phyloP scores from a whole-genome alignment of 2,797 vertebrate species.

The Dromococcyx pavoninus region DNA sequence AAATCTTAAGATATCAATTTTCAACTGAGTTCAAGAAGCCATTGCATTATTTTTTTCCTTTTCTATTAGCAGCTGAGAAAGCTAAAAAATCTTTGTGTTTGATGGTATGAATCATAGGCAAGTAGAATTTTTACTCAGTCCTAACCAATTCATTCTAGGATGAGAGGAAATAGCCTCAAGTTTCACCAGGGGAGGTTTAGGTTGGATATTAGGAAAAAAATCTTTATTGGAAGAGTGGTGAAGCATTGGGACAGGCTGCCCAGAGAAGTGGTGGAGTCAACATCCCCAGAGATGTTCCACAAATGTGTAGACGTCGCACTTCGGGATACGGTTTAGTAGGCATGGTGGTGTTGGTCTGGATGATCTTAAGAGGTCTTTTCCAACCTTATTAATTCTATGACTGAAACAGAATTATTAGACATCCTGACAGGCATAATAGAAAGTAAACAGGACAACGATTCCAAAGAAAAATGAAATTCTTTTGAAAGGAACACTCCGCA shows the following conservation, averaged over 20 bases:
- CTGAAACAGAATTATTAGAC: background rate
- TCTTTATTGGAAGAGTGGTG: no score
- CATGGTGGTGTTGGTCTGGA: no score
- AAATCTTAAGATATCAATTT: background rate
- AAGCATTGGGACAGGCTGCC: no score
- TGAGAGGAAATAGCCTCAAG: no score
- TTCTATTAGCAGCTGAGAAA: background rate
- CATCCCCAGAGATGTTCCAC: no score
- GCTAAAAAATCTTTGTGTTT: background rate
- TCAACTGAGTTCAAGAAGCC: background rate
- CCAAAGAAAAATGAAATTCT: background rate
- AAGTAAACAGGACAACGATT: background rate
- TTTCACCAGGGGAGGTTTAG: no score
- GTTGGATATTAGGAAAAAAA: no score
- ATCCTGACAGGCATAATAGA: background rate
- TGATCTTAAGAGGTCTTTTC: no score
- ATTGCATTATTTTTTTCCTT: background rate
- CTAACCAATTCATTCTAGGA: background rate
- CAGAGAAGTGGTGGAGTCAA: no score
- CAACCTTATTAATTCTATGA: background rate
- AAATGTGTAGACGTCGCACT: no score
- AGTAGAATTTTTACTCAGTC: background rate
- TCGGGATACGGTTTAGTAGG: no score
- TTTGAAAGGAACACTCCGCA: background rate
- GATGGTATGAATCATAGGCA: background rate